Evolutionary conservation across 1,140 invertebrate genomes (phyloP).

Genomic region (Diorhabda carinulata): DNA sequence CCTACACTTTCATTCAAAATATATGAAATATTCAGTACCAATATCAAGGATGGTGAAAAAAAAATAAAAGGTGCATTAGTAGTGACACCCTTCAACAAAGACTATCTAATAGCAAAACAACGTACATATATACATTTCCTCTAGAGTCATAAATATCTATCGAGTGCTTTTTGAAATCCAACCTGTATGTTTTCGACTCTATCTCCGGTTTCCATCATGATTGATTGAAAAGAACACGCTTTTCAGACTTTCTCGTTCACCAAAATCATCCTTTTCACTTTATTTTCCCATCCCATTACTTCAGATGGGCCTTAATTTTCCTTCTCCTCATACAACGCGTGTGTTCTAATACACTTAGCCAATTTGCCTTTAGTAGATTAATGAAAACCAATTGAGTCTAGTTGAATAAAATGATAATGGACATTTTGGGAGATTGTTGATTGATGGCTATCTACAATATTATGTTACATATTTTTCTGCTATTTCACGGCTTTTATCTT

Average conservation of each 20-base stretch:
- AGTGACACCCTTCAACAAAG: background rate
- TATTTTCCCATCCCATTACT: slow-evolving; percentile 9
- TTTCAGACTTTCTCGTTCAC: slow-evolving; percentile 6
- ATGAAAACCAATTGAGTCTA: background rate
- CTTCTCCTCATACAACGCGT: background rate
- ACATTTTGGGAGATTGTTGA: background rate
- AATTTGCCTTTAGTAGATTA: background rate
- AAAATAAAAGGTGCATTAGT: slow-evolving; percentile 2
- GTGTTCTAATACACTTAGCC: background rate
- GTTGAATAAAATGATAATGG: background rate
- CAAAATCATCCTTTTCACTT: slow-evolving; percentile 8
- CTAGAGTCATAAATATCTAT: slow-evolving; percentile 14
- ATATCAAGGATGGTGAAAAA: background rate
- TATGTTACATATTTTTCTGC: no score
- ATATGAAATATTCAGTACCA: background rate
- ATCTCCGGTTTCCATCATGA: slow-evolving; percentile 12
- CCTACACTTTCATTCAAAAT: background rate
- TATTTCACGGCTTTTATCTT: no score
- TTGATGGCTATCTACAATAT: background rate
- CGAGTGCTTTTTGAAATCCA: slow-evolving; percentile 10
- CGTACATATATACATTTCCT: slow-evolving; percentile 7
- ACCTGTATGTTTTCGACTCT: slow-evolving; percentile 10
- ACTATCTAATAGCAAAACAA: slow-evolving; percentile 6
- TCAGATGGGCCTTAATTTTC: background rate
- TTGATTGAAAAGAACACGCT: slow-evolving; percentile 9